These are phyloP conservation scores for Tympanoctomys barrerae DNA, from an alignment of 2,797 vertebrate genomes.

Conservation along the genomic window DNA sequence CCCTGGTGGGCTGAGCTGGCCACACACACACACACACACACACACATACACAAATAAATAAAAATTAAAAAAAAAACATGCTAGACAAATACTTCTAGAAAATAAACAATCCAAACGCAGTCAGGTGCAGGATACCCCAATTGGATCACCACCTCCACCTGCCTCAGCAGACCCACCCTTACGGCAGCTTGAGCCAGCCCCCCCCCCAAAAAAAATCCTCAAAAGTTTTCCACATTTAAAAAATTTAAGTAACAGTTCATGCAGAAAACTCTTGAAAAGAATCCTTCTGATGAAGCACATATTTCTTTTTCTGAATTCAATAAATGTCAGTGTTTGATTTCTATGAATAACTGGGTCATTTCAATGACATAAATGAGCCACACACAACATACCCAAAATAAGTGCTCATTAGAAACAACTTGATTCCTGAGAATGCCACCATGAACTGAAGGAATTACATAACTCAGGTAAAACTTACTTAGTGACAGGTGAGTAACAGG, in stretches of 20 bases:
- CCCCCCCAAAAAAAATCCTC: too few relatives aligned
- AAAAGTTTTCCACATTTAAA: constrained; percentile 17
- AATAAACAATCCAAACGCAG: too few relatives aligned
- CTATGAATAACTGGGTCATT: constrained; percentile 1
- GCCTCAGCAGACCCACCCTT: too few relatives aligned
- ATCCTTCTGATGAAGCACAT: neutral
- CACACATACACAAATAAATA: too few relatives aligned
- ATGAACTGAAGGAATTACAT: neutral
- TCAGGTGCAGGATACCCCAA: too few relatives aligned
- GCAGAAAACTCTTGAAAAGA: constrained; percentile 23
- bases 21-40: too few relatives aligned
- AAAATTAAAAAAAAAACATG: too few relatives aligned
- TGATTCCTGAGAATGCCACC: neutral
- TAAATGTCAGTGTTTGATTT: constrained; percentile 17
- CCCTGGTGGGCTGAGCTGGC: too few relatives aligned
- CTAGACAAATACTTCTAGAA: neutral
- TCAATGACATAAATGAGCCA: constrained; percentile 5
- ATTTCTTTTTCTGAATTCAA: neutral
- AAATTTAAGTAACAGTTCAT: neutral
- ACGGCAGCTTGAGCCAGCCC: too few relatives aligned
- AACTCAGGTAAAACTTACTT: constrained; percentile 19
- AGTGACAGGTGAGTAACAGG: neutral
- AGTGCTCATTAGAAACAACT: neutral
- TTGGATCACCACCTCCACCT: too few relatives aligned
- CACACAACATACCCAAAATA: constrained; percentile 6